phyloP scores from a whole-genome alignment of 1,140 invertebrate genomes.

The Panulirus ornatus region DNA sequence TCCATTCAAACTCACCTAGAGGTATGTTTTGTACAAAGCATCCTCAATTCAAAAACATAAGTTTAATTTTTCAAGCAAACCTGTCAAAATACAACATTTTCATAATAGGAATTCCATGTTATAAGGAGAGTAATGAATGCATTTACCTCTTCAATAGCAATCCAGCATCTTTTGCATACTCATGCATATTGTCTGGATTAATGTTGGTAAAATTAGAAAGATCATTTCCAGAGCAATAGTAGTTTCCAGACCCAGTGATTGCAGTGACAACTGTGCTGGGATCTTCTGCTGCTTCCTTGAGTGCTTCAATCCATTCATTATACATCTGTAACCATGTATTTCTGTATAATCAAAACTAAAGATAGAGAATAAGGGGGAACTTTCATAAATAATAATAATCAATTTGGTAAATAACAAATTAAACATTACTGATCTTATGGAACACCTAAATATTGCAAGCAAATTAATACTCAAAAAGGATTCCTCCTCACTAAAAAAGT shows the following conservation, averaged over 20 bases:
- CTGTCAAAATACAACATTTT: no score
- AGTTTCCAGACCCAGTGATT: constrained; percentile 88
- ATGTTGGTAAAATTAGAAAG: constrained; percentile 81
- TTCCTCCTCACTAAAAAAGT: neutral
- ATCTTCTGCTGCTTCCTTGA: constrained; percentile 85
- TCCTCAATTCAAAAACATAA: no score
- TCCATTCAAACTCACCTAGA: no score
- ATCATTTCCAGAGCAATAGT: constrained; percentile 93
- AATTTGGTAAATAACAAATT: neutral
- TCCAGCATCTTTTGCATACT: constrained; percentile 78
- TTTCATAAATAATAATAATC: neutral
- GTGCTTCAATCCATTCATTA: constrained; percentile 81
- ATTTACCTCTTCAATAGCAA: constrained; percentile 77
- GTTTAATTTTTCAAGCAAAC: no score
- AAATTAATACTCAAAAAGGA: no score
- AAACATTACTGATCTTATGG: neutral
- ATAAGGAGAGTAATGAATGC: no score
- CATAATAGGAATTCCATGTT: no score
- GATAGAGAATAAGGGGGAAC: neutral
- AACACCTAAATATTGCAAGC: neutral
- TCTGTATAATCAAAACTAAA: neutral
- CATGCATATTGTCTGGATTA: constrained; percentile 77
- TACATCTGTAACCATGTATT: constrained; percentile 85
- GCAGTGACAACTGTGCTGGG: constrained; percentile 83
- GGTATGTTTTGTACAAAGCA: no score